These are phyloP conservation scores for Terebella lapidaria DNA, from an alignment of 2,888 invertebrate species.

Conservation along the genomic window DNA sequence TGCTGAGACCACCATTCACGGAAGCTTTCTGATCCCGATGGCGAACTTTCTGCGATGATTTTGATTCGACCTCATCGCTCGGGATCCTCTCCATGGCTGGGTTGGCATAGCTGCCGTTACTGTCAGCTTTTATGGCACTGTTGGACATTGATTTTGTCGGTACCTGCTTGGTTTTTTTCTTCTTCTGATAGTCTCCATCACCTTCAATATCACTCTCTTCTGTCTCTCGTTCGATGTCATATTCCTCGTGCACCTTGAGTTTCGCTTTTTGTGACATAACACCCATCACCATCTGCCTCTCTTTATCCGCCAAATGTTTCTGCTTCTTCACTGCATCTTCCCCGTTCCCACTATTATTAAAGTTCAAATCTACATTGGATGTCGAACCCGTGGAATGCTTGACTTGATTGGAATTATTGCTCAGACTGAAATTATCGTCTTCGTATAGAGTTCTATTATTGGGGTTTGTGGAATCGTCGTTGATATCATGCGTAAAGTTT, in stretches of 20 bases:
- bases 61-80: neutral
- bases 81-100: neutral
- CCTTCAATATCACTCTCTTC: neutral
- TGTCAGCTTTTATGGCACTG: neutral
- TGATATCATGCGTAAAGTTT: no score
- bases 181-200: neutral
- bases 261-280: no score
- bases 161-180: neutral
- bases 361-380: neutral
- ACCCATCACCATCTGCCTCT: neutral
- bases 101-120: slow-evolving; percentile 3
- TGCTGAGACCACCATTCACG: no score
- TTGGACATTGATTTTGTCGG: neutral
- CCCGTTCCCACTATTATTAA: neutral
- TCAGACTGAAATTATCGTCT: no score
- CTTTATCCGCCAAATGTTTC: neutral
- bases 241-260: neutral
- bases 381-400: no score
- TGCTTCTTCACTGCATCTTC: neutral
- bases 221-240: neutral
- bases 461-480: no score
- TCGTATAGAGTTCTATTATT: no score
- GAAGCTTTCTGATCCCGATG: neutral
- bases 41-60: no score
- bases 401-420: no score